Conservation (phyloP, 2,888 invertebrate species). For the Chrysomela aeneicollis region DNA sequence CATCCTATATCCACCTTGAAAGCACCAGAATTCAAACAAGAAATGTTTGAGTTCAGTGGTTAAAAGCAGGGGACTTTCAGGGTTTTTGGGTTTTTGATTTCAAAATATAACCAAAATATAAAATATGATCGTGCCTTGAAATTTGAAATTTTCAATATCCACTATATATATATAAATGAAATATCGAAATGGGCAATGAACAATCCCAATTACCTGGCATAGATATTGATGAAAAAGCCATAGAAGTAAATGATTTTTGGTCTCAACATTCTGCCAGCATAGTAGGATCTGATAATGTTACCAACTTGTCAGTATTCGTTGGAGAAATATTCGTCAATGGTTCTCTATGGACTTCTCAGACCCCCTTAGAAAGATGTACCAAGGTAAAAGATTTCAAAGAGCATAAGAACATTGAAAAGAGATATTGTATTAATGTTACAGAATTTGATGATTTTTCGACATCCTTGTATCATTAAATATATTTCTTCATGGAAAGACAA, state of each 20-base stretch:
- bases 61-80: no score
- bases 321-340: constrained; percentile 74
- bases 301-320: constrained; percentile 76
- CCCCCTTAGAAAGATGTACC: constrained; percentile 78
- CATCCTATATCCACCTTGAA: no score
- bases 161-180: no score
- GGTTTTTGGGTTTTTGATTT: no score
- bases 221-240: constrained; percentile 77
- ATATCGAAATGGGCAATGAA: constrained; percentile 77
- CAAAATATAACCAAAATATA: no score
- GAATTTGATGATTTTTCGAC: constrained; percentile 86
- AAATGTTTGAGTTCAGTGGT: no score
- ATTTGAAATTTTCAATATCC: no score
- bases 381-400: constrained; percentile 68
- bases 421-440: constrained; percentile 59
- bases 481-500: constrained; percentile 82
- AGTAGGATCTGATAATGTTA: constrained; percentile 66
- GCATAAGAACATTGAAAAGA: neutral
- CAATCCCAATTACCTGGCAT: constrained; percentile 75
- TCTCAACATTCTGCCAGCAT: constrained; percentile 72
- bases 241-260: constrained; percentile 84
- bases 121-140: no score
- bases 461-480: constrained; percentile 86
- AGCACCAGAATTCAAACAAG: no score
- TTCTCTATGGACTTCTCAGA: constrained; percentile 70